These are phyloP conservation scores for Torymus texanus DNA, from an alignment of 2,888 invertebrate genomes.

Conservation along the genomic window DNA sequence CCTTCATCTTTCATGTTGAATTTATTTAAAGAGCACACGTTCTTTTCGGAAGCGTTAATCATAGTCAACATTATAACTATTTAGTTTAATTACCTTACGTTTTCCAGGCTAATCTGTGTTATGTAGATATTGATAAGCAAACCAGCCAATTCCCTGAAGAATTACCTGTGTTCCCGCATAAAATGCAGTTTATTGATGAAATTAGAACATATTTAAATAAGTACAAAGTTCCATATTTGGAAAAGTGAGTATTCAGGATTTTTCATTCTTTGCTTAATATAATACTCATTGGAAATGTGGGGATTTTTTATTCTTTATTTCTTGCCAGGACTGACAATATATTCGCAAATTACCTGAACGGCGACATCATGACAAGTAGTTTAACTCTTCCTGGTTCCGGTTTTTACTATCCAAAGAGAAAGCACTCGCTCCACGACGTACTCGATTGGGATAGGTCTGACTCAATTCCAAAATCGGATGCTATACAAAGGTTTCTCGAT, in stretches of 20 bases:
- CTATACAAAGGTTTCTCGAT: conserved; percentile 90
- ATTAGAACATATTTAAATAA: conserved; percentile 81
- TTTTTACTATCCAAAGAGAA: conserved; percentile 81
- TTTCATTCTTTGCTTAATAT: not conserved
- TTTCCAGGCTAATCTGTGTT: conserved; percentile 90
- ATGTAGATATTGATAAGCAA: conserved; percentile 96
- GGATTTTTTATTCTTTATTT: not conserved
- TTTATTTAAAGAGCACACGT: not conserved
- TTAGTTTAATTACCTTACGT: no score
- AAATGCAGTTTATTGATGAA: conserved; percentile 90
- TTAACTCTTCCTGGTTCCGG: conserved; percentile 83
- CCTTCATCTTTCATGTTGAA: conserved; percentile 15
- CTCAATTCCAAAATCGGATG: conserved; percentile 80
- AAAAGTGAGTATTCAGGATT: conserved; percentile 68
- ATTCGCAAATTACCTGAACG: conserved; percentile 72
- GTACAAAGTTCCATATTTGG: conserved; percentile 76
- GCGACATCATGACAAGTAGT: conserved; percentile 87
- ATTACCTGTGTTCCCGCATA: conserved; percentile 93
- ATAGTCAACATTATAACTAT: no score
- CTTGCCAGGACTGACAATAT: conserved; percentile 72
- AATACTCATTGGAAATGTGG: not conserved
- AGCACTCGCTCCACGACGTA: conserved; percentile 88
- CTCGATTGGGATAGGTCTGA: conserved; percentile 81
- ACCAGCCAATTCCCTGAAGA: conserved; percentile 96
- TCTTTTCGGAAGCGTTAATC: no score